These are phyloP conservation scores for Prunella strophiata DNA, from an alignment of 2,797 vertebrate species.

Conservation along the genomic window DNA sequence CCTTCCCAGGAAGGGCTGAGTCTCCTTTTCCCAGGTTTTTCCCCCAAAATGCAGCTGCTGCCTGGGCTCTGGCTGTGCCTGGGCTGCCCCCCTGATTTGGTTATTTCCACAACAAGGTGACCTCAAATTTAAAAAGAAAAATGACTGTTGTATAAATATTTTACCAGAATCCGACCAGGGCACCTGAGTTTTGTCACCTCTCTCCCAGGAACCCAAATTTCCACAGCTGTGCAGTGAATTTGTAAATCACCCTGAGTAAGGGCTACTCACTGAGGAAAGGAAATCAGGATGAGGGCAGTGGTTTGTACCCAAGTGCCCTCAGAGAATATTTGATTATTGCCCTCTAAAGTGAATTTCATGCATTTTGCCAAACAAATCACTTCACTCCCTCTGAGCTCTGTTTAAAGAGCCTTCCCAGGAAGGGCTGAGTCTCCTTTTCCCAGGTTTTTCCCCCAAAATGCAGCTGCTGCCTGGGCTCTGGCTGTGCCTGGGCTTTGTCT, in stretches of 20 bases:
- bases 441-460: rapidly evolving
- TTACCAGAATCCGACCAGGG: too few relatives aligned
- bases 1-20: too few relatives aligned
- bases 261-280: background rate
- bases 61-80: background rate
- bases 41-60: background rate
- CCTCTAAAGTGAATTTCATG: background rate
- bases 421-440: background rate
- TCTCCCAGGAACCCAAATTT: too few relatives aligned
- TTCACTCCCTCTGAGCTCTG: too few relatives aligned
- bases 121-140: too few relatives aligned
- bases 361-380: background rate
- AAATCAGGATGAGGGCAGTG: background rate
- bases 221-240: too few relatives aligned
- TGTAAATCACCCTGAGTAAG: too few relatives aligned
- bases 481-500: background rate
- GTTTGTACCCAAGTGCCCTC: background rate
- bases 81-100: too few relatives aligned
- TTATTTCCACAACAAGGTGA: too few relatives aligned
- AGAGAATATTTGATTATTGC: background rate
- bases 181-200: too few relatives aligned
- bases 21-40: background rate
- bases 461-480: background rate
- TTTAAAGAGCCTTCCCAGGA: background rate
- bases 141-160: too few relatives aligned